phyloP scores from a whole-genome alignment of 2,797 vertebrate species.

The Galagoides demidoff region DNA sequence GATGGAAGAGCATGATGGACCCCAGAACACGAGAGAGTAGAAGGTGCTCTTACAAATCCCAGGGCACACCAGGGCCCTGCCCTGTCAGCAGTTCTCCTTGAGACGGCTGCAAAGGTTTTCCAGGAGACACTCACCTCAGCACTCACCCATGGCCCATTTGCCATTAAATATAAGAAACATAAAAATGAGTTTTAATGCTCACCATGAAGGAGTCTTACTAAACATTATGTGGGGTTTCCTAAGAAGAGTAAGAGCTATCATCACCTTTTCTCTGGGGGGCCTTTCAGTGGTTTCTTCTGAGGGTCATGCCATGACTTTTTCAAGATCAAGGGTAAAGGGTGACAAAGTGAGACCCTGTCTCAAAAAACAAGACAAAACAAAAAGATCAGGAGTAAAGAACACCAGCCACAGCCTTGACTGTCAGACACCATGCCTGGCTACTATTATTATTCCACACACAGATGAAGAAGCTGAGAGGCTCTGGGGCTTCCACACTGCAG shows the following conservation, averaged over 20 bases:
- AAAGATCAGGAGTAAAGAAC: not conserved
- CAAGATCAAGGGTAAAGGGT: not conserved
- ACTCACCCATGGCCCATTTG: too few relatives aligned
- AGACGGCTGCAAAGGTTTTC: not conserved
- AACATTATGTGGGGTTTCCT: not conserved
- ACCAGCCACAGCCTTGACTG: too few relatives aligned
- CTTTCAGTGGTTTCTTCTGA: not conserved
- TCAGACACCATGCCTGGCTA: not conserved
- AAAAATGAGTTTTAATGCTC: not conserved
- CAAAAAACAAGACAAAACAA: not conserved
- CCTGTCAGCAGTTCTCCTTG: not conserved
- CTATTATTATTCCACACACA: not conserved
- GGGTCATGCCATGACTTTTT: not conserved
- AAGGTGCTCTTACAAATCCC: rapidly evolving
- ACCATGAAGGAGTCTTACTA: not conserved
- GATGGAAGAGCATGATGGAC: not conserved
- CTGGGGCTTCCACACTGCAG: not conserved
- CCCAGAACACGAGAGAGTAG: not conserved
- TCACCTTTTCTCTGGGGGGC: too few relatives aligned
- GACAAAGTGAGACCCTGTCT: not conserved
- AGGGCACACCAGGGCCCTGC: rapidly evolving
- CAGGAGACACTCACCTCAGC: not conserved
- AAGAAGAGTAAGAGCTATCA: not conserved
- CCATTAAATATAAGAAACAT: not conserved
- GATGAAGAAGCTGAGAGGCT: not conserved